phyloP scores from a whole-genome alignment of 2,797 vertebrate genomes.

The Geotrypetes seraphini region DNA sequence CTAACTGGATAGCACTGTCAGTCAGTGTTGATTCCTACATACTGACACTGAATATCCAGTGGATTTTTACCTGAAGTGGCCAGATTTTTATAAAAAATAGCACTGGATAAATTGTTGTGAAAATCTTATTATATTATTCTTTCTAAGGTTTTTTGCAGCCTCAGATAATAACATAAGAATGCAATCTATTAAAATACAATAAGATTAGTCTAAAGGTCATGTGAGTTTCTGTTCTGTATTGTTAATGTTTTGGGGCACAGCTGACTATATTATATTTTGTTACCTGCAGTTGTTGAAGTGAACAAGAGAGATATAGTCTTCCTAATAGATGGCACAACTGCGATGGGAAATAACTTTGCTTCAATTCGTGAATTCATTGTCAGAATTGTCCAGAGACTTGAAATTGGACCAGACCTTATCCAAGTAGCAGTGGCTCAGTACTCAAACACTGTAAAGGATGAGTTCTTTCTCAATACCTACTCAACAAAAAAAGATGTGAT shows the following conservation, averaged over 20 bases:
- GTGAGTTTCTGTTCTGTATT: not conserved
- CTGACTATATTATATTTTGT: constrained; percentile 26
- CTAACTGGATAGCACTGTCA: too few species aligned
- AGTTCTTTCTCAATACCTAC: constrained; percentile 74
- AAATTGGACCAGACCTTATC: constrained; percentile 74
- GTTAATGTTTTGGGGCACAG: not conserved
- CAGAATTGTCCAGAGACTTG: constrained; percentile 67
- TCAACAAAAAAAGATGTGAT: constrained; percentile 43
- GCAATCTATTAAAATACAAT: too few species aligned
- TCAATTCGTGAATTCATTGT: constrained; percentile 70
- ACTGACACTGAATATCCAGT: too few species aligned
- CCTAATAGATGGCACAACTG: constrained; percentile 79
- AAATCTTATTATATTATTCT: too few species aligned
- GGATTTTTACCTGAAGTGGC: too few species aligned
- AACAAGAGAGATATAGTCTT: constrained; percentile 89
- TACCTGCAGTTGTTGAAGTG: constrained; percentile 67
- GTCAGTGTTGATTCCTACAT: too few species aligned
- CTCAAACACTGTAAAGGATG: constrained; percentile 47
- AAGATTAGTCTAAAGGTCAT: not conserved
- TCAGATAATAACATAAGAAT: too few species aligned
- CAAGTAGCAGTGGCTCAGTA: constrained; percentile 81
- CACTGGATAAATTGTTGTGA: too few species aligned
- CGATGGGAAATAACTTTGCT: constrained; percentile 58
- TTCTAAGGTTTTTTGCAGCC: too few species aligned
- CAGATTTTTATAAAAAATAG: too few species aligned